phyloP scores from a whole-genome alignment of 2,888 invertebrate genomes.

The Gasteruption jaculator region DNA sequence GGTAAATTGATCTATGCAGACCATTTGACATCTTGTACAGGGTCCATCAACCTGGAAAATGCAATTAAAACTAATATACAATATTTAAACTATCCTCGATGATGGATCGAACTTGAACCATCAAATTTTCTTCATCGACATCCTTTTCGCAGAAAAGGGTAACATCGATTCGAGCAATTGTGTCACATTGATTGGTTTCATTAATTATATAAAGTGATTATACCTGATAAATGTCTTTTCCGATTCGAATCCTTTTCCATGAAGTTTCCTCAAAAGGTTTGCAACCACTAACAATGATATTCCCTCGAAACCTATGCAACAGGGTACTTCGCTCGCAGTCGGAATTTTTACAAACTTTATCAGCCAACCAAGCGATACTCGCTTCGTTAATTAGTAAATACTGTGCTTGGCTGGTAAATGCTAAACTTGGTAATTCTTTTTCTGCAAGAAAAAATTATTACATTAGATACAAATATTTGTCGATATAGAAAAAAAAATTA shows the following conservation, averaged over 20 bases:
- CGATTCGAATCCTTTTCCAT: conserved; percentile 66
- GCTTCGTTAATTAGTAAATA: conserved; percentile 76
- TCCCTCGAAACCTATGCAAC: conserved; percentile 82
- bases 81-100: background rate
- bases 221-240: conserved; percentile 64
- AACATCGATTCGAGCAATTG: no score
- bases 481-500: background rate
- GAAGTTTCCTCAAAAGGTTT: conserved; percentile 73
- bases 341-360: conserved; percentile 53
- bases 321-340: conserved; percentile 59
- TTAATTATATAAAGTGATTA: conserved; percentile 11
- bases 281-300: conserved; percentile 74
- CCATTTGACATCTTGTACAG: conserved; percentile 92
- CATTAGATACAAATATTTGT: background rate
- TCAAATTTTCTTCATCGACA: no score
- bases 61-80: conserved; percentile 7
- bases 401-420: conserved; percentile 80
- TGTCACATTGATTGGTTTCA: no score
- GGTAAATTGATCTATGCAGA: conserved; percentile 86
- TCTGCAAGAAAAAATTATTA: conserved; percentile 24
- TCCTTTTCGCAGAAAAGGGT: no score
- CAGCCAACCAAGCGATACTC: conserved; percentile 70
- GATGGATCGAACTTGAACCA: background rate
- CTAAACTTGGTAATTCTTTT: conserved; percentile 49
- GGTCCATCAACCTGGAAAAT: conserved; percentile 67